Conservation (phyloP, 2,888 invertebrate genomes). For the Meiosimyza platycephala region DNA sequence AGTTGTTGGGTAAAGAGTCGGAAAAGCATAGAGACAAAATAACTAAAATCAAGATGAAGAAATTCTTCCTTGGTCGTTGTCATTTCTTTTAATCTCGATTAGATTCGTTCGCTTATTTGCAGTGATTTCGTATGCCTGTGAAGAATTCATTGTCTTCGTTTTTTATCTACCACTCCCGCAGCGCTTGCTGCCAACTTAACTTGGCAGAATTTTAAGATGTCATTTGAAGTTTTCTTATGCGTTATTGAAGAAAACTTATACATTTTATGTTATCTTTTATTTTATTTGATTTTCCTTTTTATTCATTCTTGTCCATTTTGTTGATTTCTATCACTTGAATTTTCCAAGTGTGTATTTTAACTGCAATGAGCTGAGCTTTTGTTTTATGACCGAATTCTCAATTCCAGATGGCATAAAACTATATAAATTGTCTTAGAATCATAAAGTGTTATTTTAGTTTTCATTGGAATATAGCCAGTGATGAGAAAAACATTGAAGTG, state of each 20-base stretch:
- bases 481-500: too few relatives aligned
- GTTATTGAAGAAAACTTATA: neutral
- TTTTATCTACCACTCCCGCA: neutral
- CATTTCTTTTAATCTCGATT: constrained; percentile 24
- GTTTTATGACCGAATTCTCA: too few relatives aligned
- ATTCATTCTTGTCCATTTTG: neutral
- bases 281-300: neutral
- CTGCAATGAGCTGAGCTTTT: neutral
- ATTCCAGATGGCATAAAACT: too few relatives aligned
- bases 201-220: neutral
- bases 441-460: too few relatives aligned
- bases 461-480: too few relatives aligned
- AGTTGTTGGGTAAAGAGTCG: too few relatives aligned
- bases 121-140: constrained; percentile 3
- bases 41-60: neutral
- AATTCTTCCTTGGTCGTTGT: neutral
- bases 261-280: neutral
- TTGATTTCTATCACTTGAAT: constrained; percentile 16
- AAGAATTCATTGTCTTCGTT: neutral
- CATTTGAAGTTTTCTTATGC: constrained; percentile 11
- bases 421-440: too few relatives aligned
- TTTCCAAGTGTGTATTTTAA: constrained; percentile 12
- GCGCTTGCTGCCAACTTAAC: neutral
- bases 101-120: constrained; percentile 10
- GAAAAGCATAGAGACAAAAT: neutral